Evolutionary conservation across 2,113 vertebrate species (phyloP), one percentile per base, ranked within the genome.

Genomic region (Lophochroa leadbeateri): DNA sequence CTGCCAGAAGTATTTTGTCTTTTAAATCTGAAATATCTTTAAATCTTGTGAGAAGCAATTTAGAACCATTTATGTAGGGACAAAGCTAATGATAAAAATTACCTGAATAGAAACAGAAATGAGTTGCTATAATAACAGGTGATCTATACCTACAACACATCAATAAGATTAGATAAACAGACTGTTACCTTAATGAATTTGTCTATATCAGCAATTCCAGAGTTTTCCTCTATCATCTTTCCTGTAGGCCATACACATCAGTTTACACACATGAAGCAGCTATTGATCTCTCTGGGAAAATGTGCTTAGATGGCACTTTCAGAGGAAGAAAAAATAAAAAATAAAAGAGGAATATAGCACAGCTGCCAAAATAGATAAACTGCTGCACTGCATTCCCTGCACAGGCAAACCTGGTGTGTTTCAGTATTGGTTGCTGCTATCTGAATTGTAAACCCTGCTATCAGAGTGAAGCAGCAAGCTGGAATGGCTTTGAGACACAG

Each of bases 181-280:
- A 65, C 57, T 65, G 63, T 87, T 95, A 88, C 74, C 83, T 88
- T 93, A 92, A 97, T 87, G 74, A 83, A 93, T 89, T 86, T 92
- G 64, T 88, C 89, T 50, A 27, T 86, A 93, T 79, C 84, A 78
- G 88, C 68, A 92, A 37, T 82, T 70, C 46, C 39, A 71, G 81
- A 70, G 50, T 55, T 70, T 90, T 84, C 79, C 79, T 82, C 53
- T 75, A 10, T 60, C 70, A 74, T 91, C 83, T 91, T 82, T 80
- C 35, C 68, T 86, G 63, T 79, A 88, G 79, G 71, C 72, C 92
- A 79, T 58, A 82, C 41, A 72, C 87, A 92, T 78, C 92, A 49
- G 60, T 93, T 90, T 90, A 94, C 81, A 93, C 52, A 92, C 53
- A 81, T 47, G 78, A 93, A 90, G 71, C 47, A 78, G 37, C 63